Evolutionary conservation across 2,797 vertebrate species (phyloP), one percentile per base, ranked within the genome.

Genomic region (Poecilia gillii): DNA sequence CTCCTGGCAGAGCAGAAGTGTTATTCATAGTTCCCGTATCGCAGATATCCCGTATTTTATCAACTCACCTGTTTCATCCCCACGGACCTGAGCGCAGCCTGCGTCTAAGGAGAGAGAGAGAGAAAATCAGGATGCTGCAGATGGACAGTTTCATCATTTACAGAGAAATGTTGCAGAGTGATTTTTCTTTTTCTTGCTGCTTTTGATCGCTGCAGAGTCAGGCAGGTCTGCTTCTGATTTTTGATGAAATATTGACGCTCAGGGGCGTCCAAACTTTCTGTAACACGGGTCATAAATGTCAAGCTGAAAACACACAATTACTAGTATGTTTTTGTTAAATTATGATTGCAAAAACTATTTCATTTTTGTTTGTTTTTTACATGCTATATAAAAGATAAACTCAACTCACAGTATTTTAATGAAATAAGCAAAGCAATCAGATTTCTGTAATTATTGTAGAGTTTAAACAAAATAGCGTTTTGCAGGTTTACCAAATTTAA

Each of bases 31-130:
- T 66, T 23, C 8, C 18, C 20, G 36, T 66, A 39, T 66, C 33
- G 20, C 62, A 39, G 14, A 39, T 66, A 66, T 23, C 33, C 62
- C 7, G 11, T 6, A 25, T 70, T n/a, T 43, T 47, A 72, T 51
- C 0, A 41, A 87, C 90, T 92, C 81, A 93, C 90, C 91, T 91
- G 87, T 78, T 88, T 78, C 83, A 82, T 90, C 36, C 64, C 79
- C 82, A 88, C 87, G 46, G 89, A 92, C 76, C 75, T 77, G 73
- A 94, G 87, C 70, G 91, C 81, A 46, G 31, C 85, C 77, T 77
- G 91, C 72, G 75, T 93, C 88, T 80, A 74, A 28, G 72, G 16
- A 47, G 41, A 46, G 45, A 25, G 51, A 36, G 39, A 72, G 70
- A 23, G 46, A 23, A 3, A 64, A 59, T 0, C 51, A 43, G 55